These are phyloP conservation scores for Drosophila formosana DNA, from an alignment of 2,888 invertebrate genomes.

Conservation along the genomic window DNA sequence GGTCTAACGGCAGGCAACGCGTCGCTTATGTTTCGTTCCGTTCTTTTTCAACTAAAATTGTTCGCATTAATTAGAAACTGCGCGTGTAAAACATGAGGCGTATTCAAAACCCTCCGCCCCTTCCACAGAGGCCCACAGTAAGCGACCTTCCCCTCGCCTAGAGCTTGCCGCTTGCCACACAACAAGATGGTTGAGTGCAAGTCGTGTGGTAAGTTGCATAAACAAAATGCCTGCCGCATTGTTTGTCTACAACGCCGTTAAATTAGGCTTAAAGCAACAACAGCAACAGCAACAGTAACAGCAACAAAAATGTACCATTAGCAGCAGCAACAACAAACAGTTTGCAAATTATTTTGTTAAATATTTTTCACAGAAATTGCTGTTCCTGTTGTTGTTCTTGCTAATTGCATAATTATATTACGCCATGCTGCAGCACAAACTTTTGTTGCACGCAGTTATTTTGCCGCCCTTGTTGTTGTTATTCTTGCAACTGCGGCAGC, in stretches of 20 bases:
- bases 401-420: conserved; percentile 71
- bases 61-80: conserved; percentile 77
- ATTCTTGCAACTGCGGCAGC: background rate
- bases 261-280: conserved; percentile 72
- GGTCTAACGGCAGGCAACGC: conserved; percentile 31
- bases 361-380: conserved; percentile 58
- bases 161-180: background rate
- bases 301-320: conserved; percentile 9
- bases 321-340: conserved; percentile 22
- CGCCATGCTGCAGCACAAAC: conserved; percentile 21
- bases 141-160: background rate
- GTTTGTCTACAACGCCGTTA: conserved; percentile 68
- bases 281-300: conserved; percentile 18
- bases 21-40: conserved; percentile 27
- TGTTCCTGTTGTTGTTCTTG: conserved; percentile 42
- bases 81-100: conserved; percentile 48
- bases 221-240: conserved; percentile 72
- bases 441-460: conserved; percentile 17
- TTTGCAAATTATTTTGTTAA: conserved; percentile 60
- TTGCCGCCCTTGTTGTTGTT: conserved; percentile 5
- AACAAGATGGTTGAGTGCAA: conserved; percentile 46
- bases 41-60: conserved; percentile 47
- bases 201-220: conserved; percentile 61
- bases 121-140: background rate
- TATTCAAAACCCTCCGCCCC: conserved; percentile 6